These are phyloP conservation scores for Parnassius orleans DNA, from an alignment of 2,888 invertebrate species.

Conservation along the genomic window DNA sequence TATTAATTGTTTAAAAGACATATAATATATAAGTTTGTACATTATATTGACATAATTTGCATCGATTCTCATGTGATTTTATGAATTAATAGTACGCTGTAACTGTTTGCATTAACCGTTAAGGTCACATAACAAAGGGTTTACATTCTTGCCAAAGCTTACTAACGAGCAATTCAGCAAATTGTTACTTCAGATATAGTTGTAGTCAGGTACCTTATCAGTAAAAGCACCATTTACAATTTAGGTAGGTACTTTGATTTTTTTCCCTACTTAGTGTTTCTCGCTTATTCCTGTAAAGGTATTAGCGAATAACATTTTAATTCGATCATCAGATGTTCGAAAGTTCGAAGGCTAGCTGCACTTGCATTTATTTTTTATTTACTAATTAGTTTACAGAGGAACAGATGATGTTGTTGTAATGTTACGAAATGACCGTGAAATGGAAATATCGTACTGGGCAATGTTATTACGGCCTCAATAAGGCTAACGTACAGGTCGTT, in stretches of 20 bases:
- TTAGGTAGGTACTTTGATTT: too few relatives aligned
- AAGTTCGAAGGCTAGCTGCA: background rate
- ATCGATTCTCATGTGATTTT: background rate
- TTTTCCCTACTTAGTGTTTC: too few relatives aligned
- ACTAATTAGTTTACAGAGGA: conserved; percentile 47
- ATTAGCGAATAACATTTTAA: background rate
- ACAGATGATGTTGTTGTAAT: conserved; percentile 60
- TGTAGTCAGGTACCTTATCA: too few relatives aligned
- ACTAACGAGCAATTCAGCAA: background rate
- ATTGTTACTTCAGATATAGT: too few relatives aligned
- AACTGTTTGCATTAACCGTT: background rate
- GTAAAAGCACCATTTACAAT: too few relatives aligned
- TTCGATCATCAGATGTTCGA: background rate
- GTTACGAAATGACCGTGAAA: conserved; percentile 75
- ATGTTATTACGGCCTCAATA: conserved; percentile 59
- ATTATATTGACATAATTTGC: background rate
- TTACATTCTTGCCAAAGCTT: background rate
- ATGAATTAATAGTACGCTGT: background rate
- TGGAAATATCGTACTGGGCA: conserved; percentile 60
- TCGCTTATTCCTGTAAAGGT: too few relatives aligned
- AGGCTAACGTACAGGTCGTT: conserved; percentile 71
- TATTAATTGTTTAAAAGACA: too few relatives aligned
- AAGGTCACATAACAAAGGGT: background rate
- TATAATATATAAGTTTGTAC: background rate
- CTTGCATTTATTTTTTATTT: conserved; percentile 44